Evolutionary conservation across 1,140 invertebrate species (phyloP), one percentile per base, ranked within the genome.

Genomic region (Sitobion miscanthi): DNA sequence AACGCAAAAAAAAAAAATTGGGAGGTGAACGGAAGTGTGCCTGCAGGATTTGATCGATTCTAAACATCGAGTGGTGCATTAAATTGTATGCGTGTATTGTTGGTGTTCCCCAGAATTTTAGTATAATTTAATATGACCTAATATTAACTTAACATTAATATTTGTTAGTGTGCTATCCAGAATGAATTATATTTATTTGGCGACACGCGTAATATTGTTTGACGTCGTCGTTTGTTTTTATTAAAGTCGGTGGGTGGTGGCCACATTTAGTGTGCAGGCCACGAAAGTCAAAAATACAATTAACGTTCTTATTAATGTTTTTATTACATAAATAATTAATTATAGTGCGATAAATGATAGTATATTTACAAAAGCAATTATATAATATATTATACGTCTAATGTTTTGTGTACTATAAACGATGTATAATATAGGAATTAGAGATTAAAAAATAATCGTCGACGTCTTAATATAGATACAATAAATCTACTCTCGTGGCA

Each of bases 271-370:
- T 77, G 62, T n/a, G 30, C 14, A n/a, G 62, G 62, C 30, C 62
- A n/a, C 5, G 14, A 14, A 9, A 77, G 62, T 77, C 62, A 35
- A 77, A 77, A n/a, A 35, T 77, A 77, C n/a, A n/a, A 77, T 77
- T 77, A 77, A n/a, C 62, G n/a, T 77, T 77, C 62, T 77, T n/a
- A 77, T 17, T 77, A n/a, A 77, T 77, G 62, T 77, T n/a, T 77
- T 77, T 77, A 77, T 77, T 17, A n/a, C 30, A 77, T 77, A 17
- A n/a, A 77, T 77, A n/a, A 77, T 77, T 77, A 77, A 77, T 20
- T 20, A n/a, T 77, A 17, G 62, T 14, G 62, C 11, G 62, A 69
- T 69, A 69, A 69, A 69, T 69, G 62, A 69, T 69, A 69, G 14
- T 30, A 77, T 77, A 77, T 77, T n/a, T n/a, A 77, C 30, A 77